phyloP scores from a whole-genome alignment of 2,797 vertebrate species.

The Enteromius treurensis region DNA sequence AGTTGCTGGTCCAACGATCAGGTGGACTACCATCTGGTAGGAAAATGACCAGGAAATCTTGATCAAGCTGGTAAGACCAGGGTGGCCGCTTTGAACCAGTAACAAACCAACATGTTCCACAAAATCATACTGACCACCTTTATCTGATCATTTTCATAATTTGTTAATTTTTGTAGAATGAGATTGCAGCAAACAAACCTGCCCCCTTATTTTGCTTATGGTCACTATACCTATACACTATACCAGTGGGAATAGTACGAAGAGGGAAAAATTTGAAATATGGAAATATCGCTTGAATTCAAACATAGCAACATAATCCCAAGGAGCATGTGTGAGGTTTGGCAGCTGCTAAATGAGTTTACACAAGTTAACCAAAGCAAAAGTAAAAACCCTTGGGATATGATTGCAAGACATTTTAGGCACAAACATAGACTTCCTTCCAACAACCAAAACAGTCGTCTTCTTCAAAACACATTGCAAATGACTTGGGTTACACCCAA shows the following conservation, averaged over 20 bases:
- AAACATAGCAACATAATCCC: conserved; percentile 21
- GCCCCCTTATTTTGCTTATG: not conserved
- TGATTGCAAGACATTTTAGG: not conserved
- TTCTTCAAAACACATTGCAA: not conserved
- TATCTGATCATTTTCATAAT: no score
- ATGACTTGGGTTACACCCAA: conserved; percentile 12
- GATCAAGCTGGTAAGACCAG: not conserved
- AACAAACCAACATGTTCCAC: not conserved
- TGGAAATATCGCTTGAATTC: not conserved
- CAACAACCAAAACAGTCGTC: not conserved
- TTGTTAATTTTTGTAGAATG: not conserved
- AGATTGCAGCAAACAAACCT: not conserved
- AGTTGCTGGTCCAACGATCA: not conserved
- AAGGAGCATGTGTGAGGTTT: conserved; percentile 17
- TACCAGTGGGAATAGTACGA: not conserved
- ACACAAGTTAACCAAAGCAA: not conserved
- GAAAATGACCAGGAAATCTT: not conserved
- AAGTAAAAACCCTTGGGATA: not conserved
- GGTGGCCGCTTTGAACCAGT: not conserved
- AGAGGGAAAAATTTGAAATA: conserved; percentile 1
- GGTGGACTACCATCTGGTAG: not conserved
- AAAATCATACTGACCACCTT: not conserved
- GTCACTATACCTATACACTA: not conserved
- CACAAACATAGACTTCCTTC: not conserved
- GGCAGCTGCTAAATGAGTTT: not conserved